Evolutionary conservation across 1,140 invertebrate species (phyloP), one percentile per base, ranked within the genome.

Genomic region (Stratiolaelaps scimitus): DNA sequence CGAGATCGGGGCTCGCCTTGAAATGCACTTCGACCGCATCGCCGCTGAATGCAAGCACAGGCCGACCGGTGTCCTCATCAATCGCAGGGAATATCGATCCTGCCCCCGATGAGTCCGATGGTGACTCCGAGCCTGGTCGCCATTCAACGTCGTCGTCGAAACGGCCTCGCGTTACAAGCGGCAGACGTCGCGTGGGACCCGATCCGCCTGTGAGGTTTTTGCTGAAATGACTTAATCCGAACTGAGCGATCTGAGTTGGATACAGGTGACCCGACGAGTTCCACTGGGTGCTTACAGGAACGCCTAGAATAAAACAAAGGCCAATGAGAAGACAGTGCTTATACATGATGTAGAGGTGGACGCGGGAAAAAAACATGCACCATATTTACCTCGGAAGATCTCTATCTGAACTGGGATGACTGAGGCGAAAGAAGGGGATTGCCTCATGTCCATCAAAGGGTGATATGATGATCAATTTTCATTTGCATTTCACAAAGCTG

Each of bases 191-290:
- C 7, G 80, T 5, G 86, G 85, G 70, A 85, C 82, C 0, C 84
- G 28, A 82, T 71, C 89, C 34, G 34, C 34, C 87, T 0, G 86
- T 88, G 19, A 91, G 73, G 64, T 91, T 89, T 78, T 96, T 96
- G 75, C 90, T 94, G 76, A 93, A 98, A 77, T 98, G 95, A 28
- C 92, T 89, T 43, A 98, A 76, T 0, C 90, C 95, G 76, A 92
- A 98, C 75, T 99, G 95, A 4, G 93, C 92, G 69, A 98, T 95
- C 80, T 98, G 95, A 1, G 94, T 97, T 0, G 94, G 92, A 79
- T 98, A 98, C 75, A 86, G 93, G 76, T 98, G 96, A 0, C 92
- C 93, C 53, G 81, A 71, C 15, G 74, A 70, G 48, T 91, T 87
- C 93, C 93, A 98, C 73, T 97, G 93, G 0, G 85, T 92, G 1